phyloP scores from a whole-genome alignment of 2,113 vertebrate species.

The rabbit (Oryctolagus cuniculus) region DNA sequence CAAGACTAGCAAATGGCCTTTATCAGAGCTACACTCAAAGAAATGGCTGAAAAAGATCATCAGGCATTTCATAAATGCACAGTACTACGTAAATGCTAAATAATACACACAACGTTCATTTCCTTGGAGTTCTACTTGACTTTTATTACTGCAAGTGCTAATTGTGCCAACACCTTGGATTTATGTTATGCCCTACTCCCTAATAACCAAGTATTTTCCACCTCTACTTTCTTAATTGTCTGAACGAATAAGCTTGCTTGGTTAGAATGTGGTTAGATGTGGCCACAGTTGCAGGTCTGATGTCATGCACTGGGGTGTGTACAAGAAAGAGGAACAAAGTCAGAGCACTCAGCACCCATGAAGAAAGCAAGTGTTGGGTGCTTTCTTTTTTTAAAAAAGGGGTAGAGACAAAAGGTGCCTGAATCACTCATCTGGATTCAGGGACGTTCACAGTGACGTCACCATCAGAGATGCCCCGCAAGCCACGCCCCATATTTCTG shows the following conservation, averaged over 20 bases:
- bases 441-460: background rate
- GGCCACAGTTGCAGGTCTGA: constrained; percentile 37
- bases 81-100: background rate
- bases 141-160: constrained; percentile 66
- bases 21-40: constrained; percentile 26
- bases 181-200: constrained; percentile 7
- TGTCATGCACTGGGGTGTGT: background rate
- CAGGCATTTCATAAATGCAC: constrained; percentile 50
- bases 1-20: constrained; percentile 40
- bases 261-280: constrained; percentile 9
- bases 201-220: constrained; percentile 61
- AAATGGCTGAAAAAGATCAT: constrained; percentile 54
- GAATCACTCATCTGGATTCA: background rate
- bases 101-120: constrained; percentile 49
- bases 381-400: background rate
- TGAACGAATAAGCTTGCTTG: constrained; percentile 57
- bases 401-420: background rate
- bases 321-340: background rate
- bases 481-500: background rate
- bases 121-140: constrained; percentile 42
- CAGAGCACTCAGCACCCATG: background rate
- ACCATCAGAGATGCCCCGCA: no score
- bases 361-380: background rate
- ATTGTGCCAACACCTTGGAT: constrained; percentile 54
- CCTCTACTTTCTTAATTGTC: constrained; percentile 75